Evolutionary conservation across 2,113 vertebrate species (phyloP), one percentile per base, ranked within the genome.

Genomic region (Caloenas nicobarica): DNA sequence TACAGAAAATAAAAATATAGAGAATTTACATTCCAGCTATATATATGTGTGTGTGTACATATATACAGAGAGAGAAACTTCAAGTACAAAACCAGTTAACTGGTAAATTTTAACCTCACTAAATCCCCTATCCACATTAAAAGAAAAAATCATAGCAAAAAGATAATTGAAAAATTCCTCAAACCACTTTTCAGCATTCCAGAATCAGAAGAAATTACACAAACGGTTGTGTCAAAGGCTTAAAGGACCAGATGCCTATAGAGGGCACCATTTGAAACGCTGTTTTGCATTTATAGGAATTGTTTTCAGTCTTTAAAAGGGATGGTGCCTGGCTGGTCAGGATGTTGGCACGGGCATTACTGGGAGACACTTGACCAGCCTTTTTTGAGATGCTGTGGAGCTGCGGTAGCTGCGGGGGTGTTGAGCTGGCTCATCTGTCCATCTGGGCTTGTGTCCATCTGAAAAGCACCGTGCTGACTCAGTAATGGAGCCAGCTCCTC

Each of bases 1-100:
- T 91, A 86, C 74, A 95, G 88, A 93, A 96, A 95, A 96, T 93
- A 95, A 94, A 94, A 91, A 96, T 94, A 95, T 60, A 95, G 87
- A 92, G 72, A 80, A 60, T 92, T 95, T 95, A 93, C 81, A 91
- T 83, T 94, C 50, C 54, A 72, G 71, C 31, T 81, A 33, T 76
- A 83, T 85, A 85, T 74, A 31, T 46, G 5, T 85, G 11, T 71
- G 34, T 74, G 23, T 79, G 21, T 31, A n/a, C 8, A 48, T 53
- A 88, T 50, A 79, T 36, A 81, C 3, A 95, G 6, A 89, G 17
- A 73, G 14, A 90, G 40, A 87, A 89, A 70, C 72, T 90, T 88
- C 65, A 89, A 88, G 69, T 95, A 94, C 56, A 93, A 95, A 96
- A 93, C n/a, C 72, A 92, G 77, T 86, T 84, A 81, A 85, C 54